Percentiles rank a stretch among this genome's conserved stretches.
Evolutionary conservation across 2,113 vertebrate genomes (phyloP).

Genomic region (Piaya cayana): DNA sequence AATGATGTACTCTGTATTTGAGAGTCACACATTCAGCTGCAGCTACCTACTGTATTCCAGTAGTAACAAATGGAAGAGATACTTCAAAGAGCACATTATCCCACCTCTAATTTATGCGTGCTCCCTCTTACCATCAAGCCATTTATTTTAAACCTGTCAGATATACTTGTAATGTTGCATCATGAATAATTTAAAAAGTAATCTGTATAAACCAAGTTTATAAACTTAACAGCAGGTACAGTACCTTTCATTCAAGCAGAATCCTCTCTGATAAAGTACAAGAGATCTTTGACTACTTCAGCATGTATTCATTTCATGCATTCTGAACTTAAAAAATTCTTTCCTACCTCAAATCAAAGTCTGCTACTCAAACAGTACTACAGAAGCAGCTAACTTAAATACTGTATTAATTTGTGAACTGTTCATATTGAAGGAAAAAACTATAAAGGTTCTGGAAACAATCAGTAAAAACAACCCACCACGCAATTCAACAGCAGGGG

Average conservation of each 20-base stretch:
- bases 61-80: constrained; percentile 55
- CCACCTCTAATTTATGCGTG: constrained; percentile 61
- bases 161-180: constrained; percentile 55
- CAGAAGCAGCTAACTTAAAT: background rate
- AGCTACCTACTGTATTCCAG: constrained; percentile 48
- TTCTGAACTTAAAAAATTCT: constrained; percentile 3
- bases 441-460: background rate
- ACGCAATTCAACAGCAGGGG: background rate
- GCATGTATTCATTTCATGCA: constrained; percentile 9
- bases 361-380: background rate
- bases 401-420: background rate
- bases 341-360: background rate
- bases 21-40: constrained; percentile 37
- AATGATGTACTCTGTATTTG: background rate
- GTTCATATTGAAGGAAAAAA: background rate
- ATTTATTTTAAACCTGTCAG: constrained; percentile 63
- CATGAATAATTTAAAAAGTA: constrained; percentile 62
- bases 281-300: constrained; percentile 31
- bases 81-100: constrained; percentile 61
- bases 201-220: constrained; percentile 62
- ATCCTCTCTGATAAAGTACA: constrained; percentile 41
- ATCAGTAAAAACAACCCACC: background rate
- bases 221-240: constrained; percentile 60
- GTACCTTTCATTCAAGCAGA: constrained; percentile 56
- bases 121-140: constrained; percentile 55